phyloP scores from a whole-genome alignment of 2,888 invertebrate species.

The Lamellibrachia satsuma region DNA sequence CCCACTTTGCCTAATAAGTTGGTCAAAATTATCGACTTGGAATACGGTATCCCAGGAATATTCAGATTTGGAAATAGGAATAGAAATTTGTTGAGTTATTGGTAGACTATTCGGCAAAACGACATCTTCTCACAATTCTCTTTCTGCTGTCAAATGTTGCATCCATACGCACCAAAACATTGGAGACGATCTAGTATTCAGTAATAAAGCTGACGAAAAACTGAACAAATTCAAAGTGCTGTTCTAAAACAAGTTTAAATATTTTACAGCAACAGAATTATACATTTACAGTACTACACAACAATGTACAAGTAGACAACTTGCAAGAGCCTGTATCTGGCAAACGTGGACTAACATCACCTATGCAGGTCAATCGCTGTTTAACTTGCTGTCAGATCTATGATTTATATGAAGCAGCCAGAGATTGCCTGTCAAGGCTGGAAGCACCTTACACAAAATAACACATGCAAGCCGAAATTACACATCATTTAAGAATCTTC shows the following conservation, averaged over 20 bases:
- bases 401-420: neutral
- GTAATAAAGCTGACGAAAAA: neutral
- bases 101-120: neutral
- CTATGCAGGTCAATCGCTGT: neutral
- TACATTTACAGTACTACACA: neutral
- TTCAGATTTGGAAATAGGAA: neutral
- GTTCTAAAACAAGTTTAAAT: constrained; percentile 17
- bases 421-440: neutral
- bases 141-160: neutral
- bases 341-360: neutral
- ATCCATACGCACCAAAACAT: neutral
- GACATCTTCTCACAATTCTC: neutral
- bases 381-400: neutral
- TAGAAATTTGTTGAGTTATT: neutral
- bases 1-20: too few species aligned
- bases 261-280: constrained; percentile 11
- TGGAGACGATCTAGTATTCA: neutral
- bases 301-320: neutral
- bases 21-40: too few species aligned
- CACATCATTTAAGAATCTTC: neutral
- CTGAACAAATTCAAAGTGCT: neutral
- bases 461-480: neutral
- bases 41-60: neutral
- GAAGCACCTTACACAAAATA: neutral
- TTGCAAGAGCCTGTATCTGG: constrained; percentile 13